These are phyloP conservation scores for Tyto alba DNA, from an alignment of 2,113 vertebrate genomes.

Conservation along the genomic window DNA sequence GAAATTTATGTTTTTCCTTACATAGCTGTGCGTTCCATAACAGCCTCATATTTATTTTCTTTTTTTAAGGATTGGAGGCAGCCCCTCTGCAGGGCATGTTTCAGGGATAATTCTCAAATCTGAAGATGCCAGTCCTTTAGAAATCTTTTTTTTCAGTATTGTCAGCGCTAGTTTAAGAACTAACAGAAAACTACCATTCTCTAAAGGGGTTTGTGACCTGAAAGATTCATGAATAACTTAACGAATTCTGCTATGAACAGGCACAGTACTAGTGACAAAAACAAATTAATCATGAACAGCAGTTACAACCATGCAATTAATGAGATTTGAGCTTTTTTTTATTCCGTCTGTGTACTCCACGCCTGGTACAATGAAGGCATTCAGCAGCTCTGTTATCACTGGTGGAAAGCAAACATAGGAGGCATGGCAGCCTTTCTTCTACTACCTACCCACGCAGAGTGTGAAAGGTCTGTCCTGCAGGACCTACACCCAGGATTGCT, in stretches of 20 bases:
- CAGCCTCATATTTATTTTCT: not conserved
- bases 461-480: not conserved
- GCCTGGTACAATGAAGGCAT: not conserved
- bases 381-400: not conserved
- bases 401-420: not conserved
- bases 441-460: fast-evolving
- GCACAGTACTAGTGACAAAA: not conserved
- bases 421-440: not conserved
- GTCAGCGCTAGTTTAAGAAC: not conserved
- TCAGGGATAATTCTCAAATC: not conserved
- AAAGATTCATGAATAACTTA: not conserved
- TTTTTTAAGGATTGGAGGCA: not conserved
- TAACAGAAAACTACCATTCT: not conserved
- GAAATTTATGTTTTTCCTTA: not conserved
- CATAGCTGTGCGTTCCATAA: fast-evolving
- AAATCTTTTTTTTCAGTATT: not conserved
- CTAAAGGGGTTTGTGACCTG: not conserved
- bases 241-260: not conserved
- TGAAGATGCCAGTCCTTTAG: not conserved
- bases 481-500: not conserved
- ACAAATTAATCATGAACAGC: not conserved
- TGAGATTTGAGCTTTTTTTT: fast-evolving
- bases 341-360: fast-evolving
- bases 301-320: not conserved
- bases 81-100: not conserved